A percentile compares a stretch with the other conserved stretches of the same genome.
These are phyloP conservation scores for Bathynomus jamesi DNA, from an alignment of 1,140 invertebrate species.

Conservation along the genomic window DNA sequence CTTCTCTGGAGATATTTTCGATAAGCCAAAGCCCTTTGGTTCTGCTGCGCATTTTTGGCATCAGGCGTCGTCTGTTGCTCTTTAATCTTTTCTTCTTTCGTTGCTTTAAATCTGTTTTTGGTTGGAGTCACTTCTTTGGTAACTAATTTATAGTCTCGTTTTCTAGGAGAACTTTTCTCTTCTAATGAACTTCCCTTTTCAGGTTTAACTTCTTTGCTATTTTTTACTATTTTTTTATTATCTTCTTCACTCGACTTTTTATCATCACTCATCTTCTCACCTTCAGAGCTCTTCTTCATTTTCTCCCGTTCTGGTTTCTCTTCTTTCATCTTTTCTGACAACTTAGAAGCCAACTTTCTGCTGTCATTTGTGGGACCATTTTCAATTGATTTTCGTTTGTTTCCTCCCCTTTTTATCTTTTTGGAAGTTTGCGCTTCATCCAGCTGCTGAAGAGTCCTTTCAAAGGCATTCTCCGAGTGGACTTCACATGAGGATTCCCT, in stretches of 20 bases:
- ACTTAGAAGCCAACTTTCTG: neutral
- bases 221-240: neutral
- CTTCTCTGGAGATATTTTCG: constrained; percentile 8
- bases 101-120: neutral
- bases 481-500: neutral
- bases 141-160: too few relatives aligned
- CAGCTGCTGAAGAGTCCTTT: neutral
- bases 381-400: neutral
- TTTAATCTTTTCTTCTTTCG: neutral
- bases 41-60: neutral
- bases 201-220: neutral
- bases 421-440: neutral
- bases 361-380: neutral
- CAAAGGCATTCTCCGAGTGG: neutral
- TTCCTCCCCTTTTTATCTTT: neutral
- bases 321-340: neutral
- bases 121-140: neutral
- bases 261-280: neutral
- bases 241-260: neutral
- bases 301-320: too few relatives aligned
- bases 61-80: neutral
- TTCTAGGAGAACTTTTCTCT: neutral
- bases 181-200: neutral
- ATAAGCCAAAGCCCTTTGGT: neutral
- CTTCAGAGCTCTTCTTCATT: neutral